Base-by-base conservation (phyloP, 2,797 vertebrate genomes). In the Sebastes wilsoni region DNA sequence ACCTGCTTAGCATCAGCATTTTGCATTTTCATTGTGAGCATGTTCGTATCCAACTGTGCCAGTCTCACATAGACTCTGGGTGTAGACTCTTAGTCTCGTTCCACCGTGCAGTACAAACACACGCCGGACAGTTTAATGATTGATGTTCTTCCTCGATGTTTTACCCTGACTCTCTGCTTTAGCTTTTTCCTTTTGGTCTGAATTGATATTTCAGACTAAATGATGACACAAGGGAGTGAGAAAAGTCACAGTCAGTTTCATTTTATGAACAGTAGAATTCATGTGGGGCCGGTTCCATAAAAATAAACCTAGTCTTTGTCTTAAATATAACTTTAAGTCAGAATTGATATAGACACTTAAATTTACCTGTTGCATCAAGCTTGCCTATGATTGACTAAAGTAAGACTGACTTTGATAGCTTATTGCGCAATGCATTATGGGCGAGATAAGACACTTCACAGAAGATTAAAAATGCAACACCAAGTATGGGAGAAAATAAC, bases 71-170 rank as follows among this genome's bases (percentile, higher is more conserved):
- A 28, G 25, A 20, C n/a, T n/a, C 42, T 66, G 38, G 0, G 36
- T 38, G 5, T 38, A 42, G 38, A 3, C 38, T 3, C 38, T 16
- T 27, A 52, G 30, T 62, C 71, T 73, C 9, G 6, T 68, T 28
- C 6, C 32, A 66, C 0, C 3, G 2, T 36, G 46, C 36, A 65
- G 49, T 16, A 9, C 6, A 12, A 64, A 56, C 42, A 74, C 42
- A 58, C 36, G 30, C 18, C 1, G 8, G 11, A 23, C 58, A 65
- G 78, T 75, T 76, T 68, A 84, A 79, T 89, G 73, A 86, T 80
- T 82, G 65, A 75, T 66, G 3, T 14, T 27, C 62, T 32, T 4
- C 18, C 36, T 38, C 32, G 59, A 3, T 69, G 52, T 72, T 82
- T 72, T 25, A 52, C 23, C 55, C 8, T 32, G 8, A 55, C 68